A percentile compares a stretch with the other conserved stretches of the same genome.
Evolutionary conservation across 2,113 vertebrate species (phyloP).

Genomic region (Nesospiza acunhae): DNA sequence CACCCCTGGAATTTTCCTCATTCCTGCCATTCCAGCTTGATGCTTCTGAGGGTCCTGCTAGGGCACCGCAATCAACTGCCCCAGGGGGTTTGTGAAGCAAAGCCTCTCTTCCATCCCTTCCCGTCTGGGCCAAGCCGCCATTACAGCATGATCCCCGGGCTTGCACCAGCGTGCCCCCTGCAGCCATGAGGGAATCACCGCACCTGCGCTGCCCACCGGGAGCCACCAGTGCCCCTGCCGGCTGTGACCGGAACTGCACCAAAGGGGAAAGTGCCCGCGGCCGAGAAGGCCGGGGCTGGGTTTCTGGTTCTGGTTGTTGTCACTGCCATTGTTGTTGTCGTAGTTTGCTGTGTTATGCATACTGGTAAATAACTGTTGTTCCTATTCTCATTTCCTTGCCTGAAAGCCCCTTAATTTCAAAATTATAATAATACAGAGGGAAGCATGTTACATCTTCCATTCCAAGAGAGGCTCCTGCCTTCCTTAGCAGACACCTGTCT

Average conservation of each 20-base stretch:
- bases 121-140: too few species aligned
- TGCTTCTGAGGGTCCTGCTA: too few species aligned
- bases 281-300: neutral
- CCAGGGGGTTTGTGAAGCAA: too few species aligned
- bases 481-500: neutral
- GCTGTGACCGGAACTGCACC: neutral
- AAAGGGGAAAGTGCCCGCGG: neutral
- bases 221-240: too few species aligned
- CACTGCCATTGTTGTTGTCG: neutral
- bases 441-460: neutral
- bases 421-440: neutral
- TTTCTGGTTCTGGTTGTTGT: neutral
- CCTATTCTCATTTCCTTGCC: neutral
- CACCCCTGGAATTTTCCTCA: too few species aligned
- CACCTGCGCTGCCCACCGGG: too few species aligned
- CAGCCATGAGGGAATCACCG: rapidly evolving
- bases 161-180: neutral
- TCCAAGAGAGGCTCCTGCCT: neutral
- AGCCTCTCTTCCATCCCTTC: too few species aligned
- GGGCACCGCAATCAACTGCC: too few species aligned
- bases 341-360: neutral
- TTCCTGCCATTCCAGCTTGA: too few species aligned
- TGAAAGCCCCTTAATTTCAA: neutral
- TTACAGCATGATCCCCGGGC: neutral
- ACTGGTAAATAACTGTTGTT: neutral